Evolutionary conservation across 1,140 invertebrate species (phyloP), one percentile per base, ranked within the genome.

Genomic region (Drosophila dunni): DNA sequence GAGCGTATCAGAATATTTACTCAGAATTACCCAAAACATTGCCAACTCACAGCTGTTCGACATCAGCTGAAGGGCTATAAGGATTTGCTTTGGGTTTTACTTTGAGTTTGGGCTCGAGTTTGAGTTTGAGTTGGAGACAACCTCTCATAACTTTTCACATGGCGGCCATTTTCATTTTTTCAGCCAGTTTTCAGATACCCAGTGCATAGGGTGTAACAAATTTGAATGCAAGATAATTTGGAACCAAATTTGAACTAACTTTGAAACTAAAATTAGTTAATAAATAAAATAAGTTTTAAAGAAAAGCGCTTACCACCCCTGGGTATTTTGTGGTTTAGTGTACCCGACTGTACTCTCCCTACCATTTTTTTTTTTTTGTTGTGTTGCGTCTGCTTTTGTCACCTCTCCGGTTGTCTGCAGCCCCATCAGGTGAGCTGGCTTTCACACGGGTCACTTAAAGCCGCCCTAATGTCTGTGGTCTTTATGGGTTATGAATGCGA

Each of bases 1-100:
- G 40, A 20, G 46, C 45, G 9, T 24, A 20, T 8, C 17, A 7
- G 50, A 7, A 29, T 2, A 51, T 33, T 53, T 33, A 15, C 9
- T 15, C 11, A 53, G 63, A 81, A 82, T 82, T 82, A 75, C 80
- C 80, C 80, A 82, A 83, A 82, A 83, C 80, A 82, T 75, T 83
- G 79, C 48, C 38, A 36, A 17, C 6, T 29, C 50, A 9, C 79
- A 81, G 79, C 79, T 81, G 79, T 46, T 8, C 36, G 48, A 34
- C 46, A 63, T 51, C 80, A 83, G 80, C 80, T 83, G 80, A 20
- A 13, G 17, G 13, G 5, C 48, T 48, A 24, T 17, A 50, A 50
- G 20, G 24, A 29, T 29, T 29, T 29, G 24, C 24, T 29, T 29
- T 29, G 24, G 1, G 3, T 29, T 29, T 29, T n/a, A 24, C 20